Percentiles rank a stretch among this genome's conserved stretches.
These are phyloP conservation scores for Petrocephalus sullivani DNA, from an alignment of 2,797 vertebrate genomes.

Conservation along the genomic window DNA sequence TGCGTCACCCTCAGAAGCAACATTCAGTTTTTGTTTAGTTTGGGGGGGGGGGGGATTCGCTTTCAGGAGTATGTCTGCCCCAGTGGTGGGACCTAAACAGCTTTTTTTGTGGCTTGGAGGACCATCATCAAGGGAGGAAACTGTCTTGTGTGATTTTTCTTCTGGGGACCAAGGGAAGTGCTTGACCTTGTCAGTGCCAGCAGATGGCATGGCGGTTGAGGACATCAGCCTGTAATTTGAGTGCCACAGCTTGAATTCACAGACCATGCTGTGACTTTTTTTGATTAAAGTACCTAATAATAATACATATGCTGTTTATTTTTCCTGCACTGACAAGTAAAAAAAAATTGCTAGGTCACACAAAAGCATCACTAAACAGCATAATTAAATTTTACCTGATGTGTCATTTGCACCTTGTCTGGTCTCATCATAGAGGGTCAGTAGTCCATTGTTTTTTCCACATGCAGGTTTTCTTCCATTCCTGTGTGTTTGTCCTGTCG, in stretches of 20 bases:
- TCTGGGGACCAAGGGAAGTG: not conserved
- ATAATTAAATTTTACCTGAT: not conserved
- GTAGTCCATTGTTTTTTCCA: not conserved
- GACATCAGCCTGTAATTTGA: not conserved
- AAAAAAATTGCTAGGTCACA: not conserved
- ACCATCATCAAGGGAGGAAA: not conserved
- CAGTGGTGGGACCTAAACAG: not conserved
- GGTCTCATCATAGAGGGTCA: not conserved
- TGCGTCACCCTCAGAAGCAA: not conserved
- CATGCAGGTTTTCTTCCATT: not conserved
- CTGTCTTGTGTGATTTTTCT: not conserved
- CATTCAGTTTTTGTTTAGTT: not conserved
- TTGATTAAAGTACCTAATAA: not conserved
- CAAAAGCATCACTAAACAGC: not conserved
- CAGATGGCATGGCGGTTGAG: not conserved
- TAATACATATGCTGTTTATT: not conserved
- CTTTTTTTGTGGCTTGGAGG: not conserved
- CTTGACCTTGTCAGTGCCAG: not conserved
- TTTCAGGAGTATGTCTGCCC: not conserved
- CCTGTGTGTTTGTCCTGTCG: not conserved
- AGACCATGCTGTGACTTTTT: not conserved
- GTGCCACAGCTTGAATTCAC: not conserved
- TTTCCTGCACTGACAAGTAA: not conserved
- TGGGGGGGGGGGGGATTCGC: not conserved
- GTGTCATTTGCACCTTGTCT: not conserved